Percentiles rank a stretch among this genome's conserved stretches.
phyloP scores from a whole-genome alignment of 2,888 invertebrate genomes.

The Glaucopsyche alexis region DNA sequence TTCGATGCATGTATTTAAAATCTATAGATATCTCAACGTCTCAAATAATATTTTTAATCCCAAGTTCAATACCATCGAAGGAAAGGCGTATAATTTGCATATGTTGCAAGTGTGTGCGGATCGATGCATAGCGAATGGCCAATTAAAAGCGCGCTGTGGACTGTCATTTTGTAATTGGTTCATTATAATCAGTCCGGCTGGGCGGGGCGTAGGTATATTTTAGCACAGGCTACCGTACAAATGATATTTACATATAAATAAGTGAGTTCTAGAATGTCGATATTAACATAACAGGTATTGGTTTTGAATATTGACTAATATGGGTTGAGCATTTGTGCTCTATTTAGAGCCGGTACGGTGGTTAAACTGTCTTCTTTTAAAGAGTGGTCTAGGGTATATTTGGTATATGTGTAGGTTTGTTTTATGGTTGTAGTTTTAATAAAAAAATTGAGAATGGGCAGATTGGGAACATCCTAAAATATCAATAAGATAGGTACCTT shows the following conservation, averaged over 20 bases:
- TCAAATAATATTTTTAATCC: not conserved
- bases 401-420: not conserved
- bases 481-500: too few relatives aligned
- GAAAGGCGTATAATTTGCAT: conserved; percentile 27
- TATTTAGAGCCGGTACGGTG: not conserved
- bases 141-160: conserved; percentile 73
- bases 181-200: conserved; percentile 68
- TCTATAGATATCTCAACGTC: not conserved
- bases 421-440: not conserved
- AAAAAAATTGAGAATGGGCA: too few relatives aligned
- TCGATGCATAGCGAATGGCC: conserved; percentile 62
- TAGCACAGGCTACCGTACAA: conserved; percentile 10
- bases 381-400: too few relatives aligned
- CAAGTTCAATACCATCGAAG: conserved; percentile 15
- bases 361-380: too few relatives aligned
- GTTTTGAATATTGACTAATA: not conserved
- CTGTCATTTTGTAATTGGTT: conserved; percentile 77
- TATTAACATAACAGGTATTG: conserved; percentile 18
- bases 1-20: not conserved
- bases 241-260: conserved; percentile 26
- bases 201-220: conserved; percentile 54
- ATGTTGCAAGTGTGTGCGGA: conserved; percentile 48
- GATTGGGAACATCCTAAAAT: too few relatives aligned
- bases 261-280: conserved; percentile 7
- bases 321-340: not conserved